Base-by-base conservation (phyloP, 2,888 invertebrate genomes). In the Diplazon laetatorius region DNA sequence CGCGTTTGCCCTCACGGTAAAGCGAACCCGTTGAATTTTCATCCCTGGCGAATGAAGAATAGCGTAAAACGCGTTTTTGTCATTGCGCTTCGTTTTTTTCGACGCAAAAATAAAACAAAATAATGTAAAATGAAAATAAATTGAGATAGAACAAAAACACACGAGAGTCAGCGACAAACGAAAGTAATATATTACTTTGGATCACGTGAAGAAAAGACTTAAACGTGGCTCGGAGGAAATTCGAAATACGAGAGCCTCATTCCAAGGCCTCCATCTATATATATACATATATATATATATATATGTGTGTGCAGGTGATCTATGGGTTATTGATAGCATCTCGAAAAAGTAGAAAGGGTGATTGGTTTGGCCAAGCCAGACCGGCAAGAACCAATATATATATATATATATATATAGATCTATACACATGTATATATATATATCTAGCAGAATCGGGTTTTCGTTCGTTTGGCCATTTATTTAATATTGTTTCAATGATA, bases 401-500 rank as follows among this genome's bases (percentile, higher is more conserved):
- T 37, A 39, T 20, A 20, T 10, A 66, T 12, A 65, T 55, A 30
- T 37, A 39, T 37, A 39, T 20, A 20, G 4, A 66, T 14, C 22
- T 39, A 66, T 12, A 65, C 35, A 30, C 16, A 39, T 37, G 59
- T 20, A 20, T 10, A 66, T 12, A 65, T 55, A 30, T 37, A 39
- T 37, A 39, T 20, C 12, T 10, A 25, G 14, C 12, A 39, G 37
- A 65, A 37, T 5, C 37, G 30, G 50, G 18, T n/a, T n/a, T n/a
- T 20, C 39, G 52, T 62, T 68, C 68, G 60, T 22, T 65, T 57
- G 55, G 48, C 57, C 70, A 70, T 68, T 78, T 78, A 78, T 78
- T 70, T 78, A 78, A 78, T 78, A 78, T 74, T 69, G 69, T 70
- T 74, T 70, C 78, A 52, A 78, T 78, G 78, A 78, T 78, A 63